Evolutionary conservation across 2,113 vertebrate genomes (phyloP).

Genomic region (Epinephelus lanceolatus): DNA sequence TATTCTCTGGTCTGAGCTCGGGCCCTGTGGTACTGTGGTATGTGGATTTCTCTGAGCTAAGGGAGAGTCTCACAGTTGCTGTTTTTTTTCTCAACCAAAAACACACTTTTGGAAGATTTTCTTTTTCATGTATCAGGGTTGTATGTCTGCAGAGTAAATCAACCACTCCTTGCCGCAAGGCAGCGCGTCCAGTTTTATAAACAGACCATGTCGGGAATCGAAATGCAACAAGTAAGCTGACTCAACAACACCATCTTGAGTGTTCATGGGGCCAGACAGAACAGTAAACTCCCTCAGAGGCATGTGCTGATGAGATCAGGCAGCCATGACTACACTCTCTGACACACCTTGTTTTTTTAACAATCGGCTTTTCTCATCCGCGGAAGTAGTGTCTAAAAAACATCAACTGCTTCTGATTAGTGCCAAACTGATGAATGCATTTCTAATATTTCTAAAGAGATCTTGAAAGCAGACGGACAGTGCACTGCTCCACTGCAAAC

Average conservation of each 20-base stretch:
- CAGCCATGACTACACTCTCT: neutral
- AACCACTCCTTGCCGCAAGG: constrained; percentile 11
- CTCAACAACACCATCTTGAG: constrained; percentile 13
- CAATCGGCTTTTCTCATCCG: neutral
- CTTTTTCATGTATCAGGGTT: constrained; percentile 4
- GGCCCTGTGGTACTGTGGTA: neutral
- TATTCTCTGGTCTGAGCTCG: neutral
- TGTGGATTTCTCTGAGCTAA: neutral
- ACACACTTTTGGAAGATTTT: constrained; percentile 2
- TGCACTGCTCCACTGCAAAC: neutral
- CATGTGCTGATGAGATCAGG: neutral
- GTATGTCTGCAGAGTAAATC: constrained; percentile 21
- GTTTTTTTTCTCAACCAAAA: neutral
- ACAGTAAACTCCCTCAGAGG: constrained; percentile 4
- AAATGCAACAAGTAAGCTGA: constrained; percentile 19
- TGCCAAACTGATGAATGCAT: too few species aligned
- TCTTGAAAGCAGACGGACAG: neutral
- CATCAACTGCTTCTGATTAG: neutral
- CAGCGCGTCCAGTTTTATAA: constrained; percentile 16
- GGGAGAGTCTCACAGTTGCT: neutral
- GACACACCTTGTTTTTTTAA: neutral
- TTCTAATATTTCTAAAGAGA: neutral
- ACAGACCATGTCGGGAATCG: neutral
- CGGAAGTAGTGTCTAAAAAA: neutral
- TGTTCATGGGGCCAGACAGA: neutral